Base-by-base conservation (phyloP, 2,797 vertebrate species). In the Coccyzus lansbergi region DNA sequence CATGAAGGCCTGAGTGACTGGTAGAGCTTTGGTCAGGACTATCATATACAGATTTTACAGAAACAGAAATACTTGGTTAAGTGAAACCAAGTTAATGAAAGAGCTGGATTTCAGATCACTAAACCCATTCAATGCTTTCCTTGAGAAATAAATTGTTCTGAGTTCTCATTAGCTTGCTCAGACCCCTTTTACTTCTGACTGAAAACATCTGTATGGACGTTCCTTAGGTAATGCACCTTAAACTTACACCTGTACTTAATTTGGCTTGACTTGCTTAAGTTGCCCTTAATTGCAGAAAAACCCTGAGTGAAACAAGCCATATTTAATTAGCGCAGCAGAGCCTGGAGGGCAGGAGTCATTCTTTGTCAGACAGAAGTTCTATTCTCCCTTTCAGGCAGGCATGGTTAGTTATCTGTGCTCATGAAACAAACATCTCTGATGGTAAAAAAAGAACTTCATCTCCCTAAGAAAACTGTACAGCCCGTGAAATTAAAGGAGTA, bases 131-230 rank as follows among this genome's bases (percentile, higher is more conserved):
- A 71, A 19, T 14, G 8, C 26, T 85, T 63, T 91, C 44, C 48
- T 69, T 5, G 19, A 90, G 86, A 85, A 94, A 64, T 77, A 87
- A 93, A 93, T 90, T 90, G 52, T 48, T 75, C 62, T 58, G 76
- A 83, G 42, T 83, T 95, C 86, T 85, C 49, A 71, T 93, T 93
- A 91, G 56, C 70, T 92, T 90, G n/a, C 38, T 96, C 65, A 87
- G 53, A 72, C 51, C 68, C 4, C 48, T 96, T 86, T 88, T 76
- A 69, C 69, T 88, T 79, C 55, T 86, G 76, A 48, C 51, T 78
- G 74, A 72, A 91, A 92, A 84, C 51, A 70, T 82, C 88, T 90
- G 76, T 76, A 67, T 34, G 55, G 63, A 15, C 20, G 36, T 72
- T 91, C 48, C 48, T 76, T 56, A 65, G 55, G 62, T 94, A 94